These are phyloP conservation scores for Syrphus vitripennis DNA, from an alignment of 2,888 invertebrate species.

Conservation along the genomic window DNA sequence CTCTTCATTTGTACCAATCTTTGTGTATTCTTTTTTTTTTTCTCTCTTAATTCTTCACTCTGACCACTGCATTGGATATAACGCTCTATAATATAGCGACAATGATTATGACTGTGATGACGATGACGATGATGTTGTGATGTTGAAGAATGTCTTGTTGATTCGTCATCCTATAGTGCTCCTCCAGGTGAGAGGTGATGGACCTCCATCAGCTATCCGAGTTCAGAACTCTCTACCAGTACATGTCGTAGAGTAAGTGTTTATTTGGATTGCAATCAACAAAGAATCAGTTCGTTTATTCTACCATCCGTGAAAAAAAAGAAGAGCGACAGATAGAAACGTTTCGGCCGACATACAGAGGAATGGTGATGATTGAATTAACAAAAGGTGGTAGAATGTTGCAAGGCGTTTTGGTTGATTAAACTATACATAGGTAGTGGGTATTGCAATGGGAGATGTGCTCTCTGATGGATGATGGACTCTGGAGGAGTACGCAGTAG, in stretches of 20 bases:
- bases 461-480: background rate
- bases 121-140: conserved; percentile 15
- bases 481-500: background rate
- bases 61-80: conserved; percentile 7
- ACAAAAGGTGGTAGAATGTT: conserved; percentile 70
- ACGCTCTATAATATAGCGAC: background rate
- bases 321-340: conserved; percentile 2
- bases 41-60: conserved; percentile 1
- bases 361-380: conserved; percentile 70
- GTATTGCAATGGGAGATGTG: background rate
- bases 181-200: conserved; percentile 47
- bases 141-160: conserved; percentile 48
- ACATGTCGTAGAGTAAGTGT: conserved; percentile 30
- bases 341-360: background rate
- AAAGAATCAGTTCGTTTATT: conserved; percentile 71
- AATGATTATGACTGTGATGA: conserved; percentile 42
- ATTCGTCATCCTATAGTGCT: conserved; percentile 48
- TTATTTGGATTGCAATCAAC: conserved; percentile 70
- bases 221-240: conserved; percentile 7
- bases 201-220: conserved; percentile 39
- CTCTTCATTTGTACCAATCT: conserved; percentile 59
- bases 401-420: conserved; percentile 41
- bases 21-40: background rate
- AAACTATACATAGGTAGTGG: background rate
- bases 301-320: conserved; percentile 28